These are phyloP conservation scores for Panagrolaimus sp. DNA, from an alignment of 1,140 invertebrate species.

Conservation along the genomic window DNA sequence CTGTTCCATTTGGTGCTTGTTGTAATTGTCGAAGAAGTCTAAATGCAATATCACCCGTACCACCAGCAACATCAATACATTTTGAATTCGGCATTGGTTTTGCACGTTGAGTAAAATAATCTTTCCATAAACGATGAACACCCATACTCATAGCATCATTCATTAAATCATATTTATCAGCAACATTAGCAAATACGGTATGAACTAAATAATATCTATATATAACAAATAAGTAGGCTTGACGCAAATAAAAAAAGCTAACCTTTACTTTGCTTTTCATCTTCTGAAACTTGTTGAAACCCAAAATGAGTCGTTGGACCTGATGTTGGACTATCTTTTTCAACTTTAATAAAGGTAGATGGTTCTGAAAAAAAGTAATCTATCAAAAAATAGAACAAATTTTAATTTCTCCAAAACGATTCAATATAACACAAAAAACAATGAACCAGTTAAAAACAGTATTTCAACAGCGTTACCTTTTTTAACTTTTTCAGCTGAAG, in stretches of 20 bases:
- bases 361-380: no score
- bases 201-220: slow-evolving; percentile 43
- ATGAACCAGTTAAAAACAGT: no score
- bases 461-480: no score
- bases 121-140: slow-evolving; percentile 92
- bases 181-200: slow-evolving; percentile 85
- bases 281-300: slow-evolving; percentile 41
- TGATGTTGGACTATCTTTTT: no score
- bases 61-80: slow-evolving; percentile 89
- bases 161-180: slow-evolving; percentile 89
- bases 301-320: slow-evolving; percentile 49
- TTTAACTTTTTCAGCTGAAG: no score
- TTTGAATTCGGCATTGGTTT: slow-evolving; percentile 71
- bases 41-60: slow-evolving; percentile 86
- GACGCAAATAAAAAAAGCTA: slow-evolving; percentile 14
- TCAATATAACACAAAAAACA: no score
- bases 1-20: slow-evolving; percentile 31
- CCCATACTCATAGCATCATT: slow-evolving; percentile 95
- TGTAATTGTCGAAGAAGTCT: slow-evolving; percentile 65
- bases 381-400: no score
- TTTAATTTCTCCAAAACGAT: no score
- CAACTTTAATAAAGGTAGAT: no score
- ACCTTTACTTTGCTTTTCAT: slow-evolving; percentile 47
- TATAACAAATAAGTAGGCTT: neutral
- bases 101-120: slow-evolving; percentile 77